Percentiles rank a stretch among this genome's conserved stretches.
These are phyloP conservation scores for Hetaerina americana DNA, from an alignment of 1,140 invertebrate species.

Conservation along the genomic window DNA sequence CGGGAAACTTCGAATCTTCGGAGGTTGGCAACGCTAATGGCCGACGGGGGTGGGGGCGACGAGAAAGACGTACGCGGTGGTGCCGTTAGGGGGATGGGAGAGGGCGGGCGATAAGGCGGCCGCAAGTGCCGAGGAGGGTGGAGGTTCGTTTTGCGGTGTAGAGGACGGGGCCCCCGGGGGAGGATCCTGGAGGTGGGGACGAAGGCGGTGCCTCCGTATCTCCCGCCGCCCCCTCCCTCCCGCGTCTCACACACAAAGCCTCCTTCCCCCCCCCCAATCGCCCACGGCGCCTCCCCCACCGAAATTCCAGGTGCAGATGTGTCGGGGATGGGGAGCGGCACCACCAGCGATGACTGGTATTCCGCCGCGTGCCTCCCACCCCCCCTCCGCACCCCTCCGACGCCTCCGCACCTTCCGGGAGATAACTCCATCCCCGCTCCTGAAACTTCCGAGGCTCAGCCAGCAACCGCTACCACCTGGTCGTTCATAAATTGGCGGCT, in stretches of 20 bases:
- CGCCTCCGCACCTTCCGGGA: not conserved
- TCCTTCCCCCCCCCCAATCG: too few species aligned
- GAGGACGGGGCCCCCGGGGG: too few species aligned
- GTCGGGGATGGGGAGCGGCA: not conserved
- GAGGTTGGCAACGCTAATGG: too few species aligned
- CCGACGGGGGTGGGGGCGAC: too few species aligned
- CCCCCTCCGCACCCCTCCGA: not conserved
- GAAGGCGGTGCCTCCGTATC: too few species aligned
- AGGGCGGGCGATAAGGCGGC: too few species aligned
- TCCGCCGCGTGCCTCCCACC: not conserved
- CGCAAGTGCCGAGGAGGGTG: too few species aligned
- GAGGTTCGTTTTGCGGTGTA: too few species aligned
- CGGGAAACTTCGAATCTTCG: too few species aligned
- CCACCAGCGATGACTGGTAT: not conserved
- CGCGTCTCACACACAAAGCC: not conserved
- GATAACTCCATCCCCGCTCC: not conserved
- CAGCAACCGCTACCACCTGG: not conserved
- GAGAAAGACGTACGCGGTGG: too few species aligned
- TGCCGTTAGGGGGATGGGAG: too few species aligned
- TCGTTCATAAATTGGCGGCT: not conserved
- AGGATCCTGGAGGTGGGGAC: too few species aligned
- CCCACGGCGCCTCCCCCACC: not conserved
- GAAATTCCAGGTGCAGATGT: not conserved
- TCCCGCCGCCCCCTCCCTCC: not conserved
- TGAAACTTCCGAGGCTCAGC: not conserved